Conservation (phyloP, 2,113 vertebrate genomes). For the Eublepharis macularius region DNA sequence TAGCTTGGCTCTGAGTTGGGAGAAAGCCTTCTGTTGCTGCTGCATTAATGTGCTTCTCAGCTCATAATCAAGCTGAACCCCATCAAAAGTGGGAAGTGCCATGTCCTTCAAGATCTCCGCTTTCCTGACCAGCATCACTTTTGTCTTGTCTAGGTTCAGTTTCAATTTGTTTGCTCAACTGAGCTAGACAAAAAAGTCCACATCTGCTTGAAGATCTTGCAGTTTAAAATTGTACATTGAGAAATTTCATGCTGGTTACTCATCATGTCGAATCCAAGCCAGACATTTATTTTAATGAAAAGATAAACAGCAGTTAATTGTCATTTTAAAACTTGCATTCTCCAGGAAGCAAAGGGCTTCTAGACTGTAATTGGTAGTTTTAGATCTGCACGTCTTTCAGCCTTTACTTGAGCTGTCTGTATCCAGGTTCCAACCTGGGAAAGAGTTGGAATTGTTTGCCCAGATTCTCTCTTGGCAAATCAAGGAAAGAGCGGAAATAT, state of each 20-base stretch:
- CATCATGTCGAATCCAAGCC: constrained; percentile 52
- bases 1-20: no score
- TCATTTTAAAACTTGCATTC: constrained; percentile 43
- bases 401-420: constrained; percentile 63
- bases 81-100: no score
- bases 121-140: no score
- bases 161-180: no score
- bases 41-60: no score
- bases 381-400: constrained; percentile 54
- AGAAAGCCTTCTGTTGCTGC: no score
- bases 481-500: constrained; percentile 53
- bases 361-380: constrained; percentile 72
- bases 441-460: constrained; percentile 53
- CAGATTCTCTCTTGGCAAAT: constrained; percentile 46
- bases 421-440: constrained; percentile 53
- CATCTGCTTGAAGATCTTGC: constrained; percentile 1
- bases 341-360: constrained; percentile 63
- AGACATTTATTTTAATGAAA: constrained; percentile 35
- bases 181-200: neutral
- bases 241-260: constrained; percentile 48
- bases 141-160: no score
- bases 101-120: no score
- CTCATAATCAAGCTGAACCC: no score
- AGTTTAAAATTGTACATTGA: constrained; percentile 43
- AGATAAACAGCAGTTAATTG: constrained; percentile 60